Evolutionary conservation across 2,113 vertebrate genomes (phyloP).

Genomic region (Alethe diademata): DNA sequence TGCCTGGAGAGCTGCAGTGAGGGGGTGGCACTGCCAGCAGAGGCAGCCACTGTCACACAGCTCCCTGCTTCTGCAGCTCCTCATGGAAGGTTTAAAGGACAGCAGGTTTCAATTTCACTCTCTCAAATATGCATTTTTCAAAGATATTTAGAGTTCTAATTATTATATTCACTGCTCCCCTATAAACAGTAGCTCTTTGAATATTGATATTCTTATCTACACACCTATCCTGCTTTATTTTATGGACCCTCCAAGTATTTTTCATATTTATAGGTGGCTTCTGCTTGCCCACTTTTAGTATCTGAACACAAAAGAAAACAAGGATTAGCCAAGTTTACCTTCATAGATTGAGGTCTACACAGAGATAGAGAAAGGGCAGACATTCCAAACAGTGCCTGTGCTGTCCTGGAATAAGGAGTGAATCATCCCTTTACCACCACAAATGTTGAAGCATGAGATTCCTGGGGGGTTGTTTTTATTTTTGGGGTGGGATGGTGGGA

Average conservation of each 20-base stretch:
- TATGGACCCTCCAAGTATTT: not conserved
- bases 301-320: not conserved
- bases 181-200: not conserved
- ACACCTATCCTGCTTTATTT: not conserved
- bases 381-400: not conserved
- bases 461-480: not conserved
- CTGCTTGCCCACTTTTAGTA: not conserved
- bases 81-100: not conserved
- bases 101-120: not conserved
- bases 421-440: not conserved
- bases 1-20: accelerated
- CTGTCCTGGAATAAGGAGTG: not conserved
- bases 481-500: not conserved
- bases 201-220: not conserved
- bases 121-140: not conserved
- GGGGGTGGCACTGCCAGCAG: not conserved
- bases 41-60: not conserved
- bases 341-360: not conserved
- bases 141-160: not conserved
- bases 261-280: accelerated
- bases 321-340: not conserved
- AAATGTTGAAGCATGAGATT: not conserved
- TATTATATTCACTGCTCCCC: not conserved
- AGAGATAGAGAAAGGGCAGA: not conserved
- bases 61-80: accelerated